phyloP scores from a whole-genome alignment of 2,888 invertebrate species.

The Teinopalpus imperialis region DNA sequence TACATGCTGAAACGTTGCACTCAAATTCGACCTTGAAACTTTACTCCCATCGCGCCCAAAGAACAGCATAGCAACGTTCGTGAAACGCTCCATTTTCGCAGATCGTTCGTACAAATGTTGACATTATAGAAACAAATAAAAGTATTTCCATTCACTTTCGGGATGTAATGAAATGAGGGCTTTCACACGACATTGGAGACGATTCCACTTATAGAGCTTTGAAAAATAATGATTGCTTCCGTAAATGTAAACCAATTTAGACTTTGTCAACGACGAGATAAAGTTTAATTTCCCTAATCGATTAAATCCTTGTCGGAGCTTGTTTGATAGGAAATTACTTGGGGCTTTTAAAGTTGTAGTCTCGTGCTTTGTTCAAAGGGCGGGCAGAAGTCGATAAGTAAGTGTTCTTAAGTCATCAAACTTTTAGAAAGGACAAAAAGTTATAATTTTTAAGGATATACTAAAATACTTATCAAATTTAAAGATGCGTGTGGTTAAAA shows the following conservation, averaged over 20 bases:
- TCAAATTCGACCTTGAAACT: no score
- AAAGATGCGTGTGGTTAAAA: no score
- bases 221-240: constrained; percentile 20
- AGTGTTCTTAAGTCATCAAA: constrained; percentile 5
- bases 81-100: no score
- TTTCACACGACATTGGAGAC: background rate
- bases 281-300: constrained; percentile 13
- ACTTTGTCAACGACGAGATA: background rate
- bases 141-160: background rate
- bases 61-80: no score
- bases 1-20: no score
- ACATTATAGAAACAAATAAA: constrained; percentile 1
- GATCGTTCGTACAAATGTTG: background rate
- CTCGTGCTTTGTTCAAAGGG: constrained; percentile 7
- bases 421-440: constrained; percentile 1
- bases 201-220: constrained; percentile 1
- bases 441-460: background rate
- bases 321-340: constrained; percentile 18
- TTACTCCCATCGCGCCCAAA: no score
- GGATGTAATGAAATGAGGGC: constrained; percentile 5
- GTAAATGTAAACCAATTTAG: constrained; percentile 1
- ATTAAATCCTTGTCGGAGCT: background rate
- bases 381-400: constrained; percentile 8
- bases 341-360: constrained; percentile 14
- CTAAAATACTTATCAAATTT: no score